Conservation (phyloP, 1,140 invertebrate genomes). For the Lineus longissimus region DNA sequence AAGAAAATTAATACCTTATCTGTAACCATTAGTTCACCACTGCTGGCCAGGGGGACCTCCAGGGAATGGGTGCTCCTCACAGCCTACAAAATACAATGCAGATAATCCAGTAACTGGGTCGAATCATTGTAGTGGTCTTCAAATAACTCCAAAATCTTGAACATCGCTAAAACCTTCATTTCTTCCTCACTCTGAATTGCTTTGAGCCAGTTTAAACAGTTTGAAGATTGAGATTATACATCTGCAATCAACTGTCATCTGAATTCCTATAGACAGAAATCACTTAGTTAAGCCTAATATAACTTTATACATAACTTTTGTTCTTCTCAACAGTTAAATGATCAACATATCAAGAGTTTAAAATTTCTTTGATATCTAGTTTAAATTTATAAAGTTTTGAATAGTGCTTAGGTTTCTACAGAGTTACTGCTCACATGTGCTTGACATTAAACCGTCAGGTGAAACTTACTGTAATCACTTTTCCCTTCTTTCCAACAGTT, state of each 20-base stretch:
- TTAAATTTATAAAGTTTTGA: no score
- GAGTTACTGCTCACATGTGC: no score
- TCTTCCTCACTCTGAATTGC: not conserved
- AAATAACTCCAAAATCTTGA: not conserved
- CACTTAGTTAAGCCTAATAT: no score
- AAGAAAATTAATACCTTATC: conserved; percentile 35
- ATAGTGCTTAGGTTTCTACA: no score
- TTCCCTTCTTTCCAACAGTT: conserved; percentile 55
- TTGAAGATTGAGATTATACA: not conserved
- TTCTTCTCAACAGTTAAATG: no score
- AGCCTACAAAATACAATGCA: conserved; percentile 31
- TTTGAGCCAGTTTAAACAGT: not conserved
- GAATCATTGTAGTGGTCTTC: no score
- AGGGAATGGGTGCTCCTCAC: conserved; percentile 54
- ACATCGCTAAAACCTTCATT: not conserved
- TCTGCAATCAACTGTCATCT: not conserved
- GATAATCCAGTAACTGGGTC: no score
- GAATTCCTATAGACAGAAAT: not conserved
- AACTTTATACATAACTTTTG: no score
- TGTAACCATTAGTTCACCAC: conserved; percentile 43
- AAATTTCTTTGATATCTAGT: no score
- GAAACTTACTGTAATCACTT: conserved; percentile 53
- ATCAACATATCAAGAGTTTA: no score
- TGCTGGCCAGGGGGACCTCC: conserved; percentile 53
- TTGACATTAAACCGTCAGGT: no score